Evolutionary conservation across 2,797 vertebrate genomes (phyloP), one percentile per base, ranked within the genome.

Genomic region (Leptatherina wallacei): DNA sequence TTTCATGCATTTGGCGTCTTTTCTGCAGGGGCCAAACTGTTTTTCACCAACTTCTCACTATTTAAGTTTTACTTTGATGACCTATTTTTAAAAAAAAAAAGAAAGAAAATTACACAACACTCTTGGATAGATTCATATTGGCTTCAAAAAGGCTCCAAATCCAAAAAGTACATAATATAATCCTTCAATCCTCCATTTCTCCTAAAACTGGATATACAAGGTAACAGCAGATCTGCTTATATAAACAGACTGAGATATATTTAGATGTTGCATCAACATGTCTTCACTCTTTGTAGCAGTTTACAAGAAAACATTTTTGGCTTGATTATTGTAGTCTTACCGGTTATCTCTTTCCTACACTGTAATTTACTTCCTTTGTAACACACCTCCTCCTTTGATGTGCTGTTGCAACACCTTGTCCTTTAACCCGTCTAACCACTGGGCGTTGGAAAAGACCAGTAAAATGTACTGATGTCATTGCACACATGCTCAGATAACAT

Each of bases 371-470:
- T 69, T 82, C 30, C 70, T 84, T 87, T 77, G 72, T 55, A 77
- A 77, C 86, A 85, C 78, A 66, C 85, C 86, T 84, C 70, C 49
- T 74, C 64, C 75, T 91, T 88, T 89, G 78, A 89, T 88, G 67
- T 89, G 72, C 22, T 56, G 16, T 85, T 82, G 69, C 55, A 27
- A 75, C 89, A 75, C 27, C 68, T 72, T 57, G 11, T 75, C 69
- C 73, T 60, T 65, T 30, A 84, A 87, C 80, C 83, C 80, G 84
- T 90, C 88, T 78, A 77, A 77, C 71, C 67, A 44, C 64, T 9
- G 30, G 75, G 61, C 22, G 36, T 63, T 75, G 29, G 33, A 64
- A 68, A 35, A 60, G 60, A 61, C 60, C 1, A n/a, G 58, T 68
- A 78, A 62, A 59, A 63, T 42, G 60, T 58, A 49, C 5, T 90